Base-by-base conservation (phyloP, 2,888 invertebrate species). In the Linhomoeus sp. region DNA sequence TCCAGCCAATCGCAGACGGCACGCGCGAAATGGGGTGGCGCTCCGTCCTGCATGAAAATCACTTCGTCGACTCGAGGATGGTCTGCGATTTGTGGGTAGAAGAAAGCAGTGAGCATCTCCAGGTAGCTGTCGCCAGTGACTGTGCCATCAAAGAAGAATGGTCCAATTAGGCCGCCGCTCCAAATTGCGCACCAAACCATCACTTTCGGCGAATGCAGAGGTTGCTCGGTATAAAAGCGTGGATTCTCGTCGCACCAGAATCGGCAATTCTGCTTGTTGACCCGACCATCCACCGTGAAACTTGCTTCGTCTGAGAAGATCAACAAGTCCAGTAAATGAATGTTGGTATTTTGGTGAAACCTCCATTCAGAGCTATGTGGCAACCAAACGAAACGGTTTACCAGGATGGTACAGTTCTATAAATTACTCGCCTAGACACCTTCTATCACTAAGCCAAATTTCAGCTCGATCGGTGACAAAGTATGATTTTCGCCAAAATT, bases 41-140 rank as follows among this genome's bases (percentile, higher is more conserved):
- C 43, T 5, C 43, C 43, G 29, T 43, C 43, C 14, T 43, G 43
- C 43, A 43, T 43, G 23, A 43, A 43, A 15, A 26, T 26, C 7
- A 43, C 22, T 7, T 23, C 24, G 41, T 29, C 29, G 29, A 5
- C 7, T 9, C 29, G 29, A 29, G 29, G 7, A 12, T 29, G 29
- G 29, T 29, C n/a, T 29, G 29, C 29, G 17, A 43, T 17, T 12
- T 3, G 9, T 29, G 25, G 43, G 33, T 5, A 43, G 29, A n/a
- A 43, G n/a, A 19, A 29, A n/a, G 24, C 26, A 26, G 24, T 5
- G n/a, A 43, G 33, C 43, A 43, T 29, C 9, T 25, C 43, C n/a
- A 43, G 23, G 33, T 26, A 24, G 7, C 29, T 25, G 3, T n/a
- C 43, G 29, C 43, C 29, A 29, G 24, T 43, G n/a, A 43, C 23